Conservation (phyloP, 1,140 invertebrate genomes). For the Popillia japonica region DNA sequence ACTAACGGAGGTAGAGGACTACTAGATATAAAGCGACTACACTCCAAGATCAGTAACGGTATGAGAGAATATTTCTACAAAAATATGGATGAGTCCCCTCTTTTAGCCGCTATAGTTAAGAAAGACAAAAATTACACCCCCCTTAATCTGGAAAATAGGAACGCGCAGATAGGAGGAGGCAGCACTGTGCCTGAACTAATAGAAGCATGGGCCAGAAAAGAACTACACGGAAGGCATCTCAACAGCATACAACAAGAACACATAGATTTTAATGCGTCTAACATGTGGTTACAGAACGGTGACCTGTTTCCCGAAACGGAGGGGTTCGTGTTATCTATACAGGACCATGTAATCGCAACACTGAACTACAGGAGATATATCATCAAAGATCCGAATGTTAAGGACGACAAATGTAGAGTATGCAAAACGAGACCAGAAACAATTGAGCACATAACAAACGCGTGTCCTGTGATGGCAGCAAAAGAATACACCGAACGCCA, state of each 20-base stretch:
- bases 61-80: slow-evolving; percentile 18
- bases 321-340: too few species aligned
- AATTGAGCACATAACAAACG: too few species aligned
- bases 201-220: neutral
- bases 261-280: neutral
- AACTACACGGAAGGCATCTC: neutral
- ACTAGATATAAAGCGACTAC: neutral
- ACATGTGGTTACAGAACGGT: too few species aligned
- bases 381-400: too few species aligned
- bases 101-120: neutral
- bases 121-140: neutral
- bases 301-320: too few species aligned
- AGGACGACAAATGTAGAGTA: too few species aligned
- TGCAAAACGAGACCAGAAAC: too few species aligned
- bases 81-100: neutral
- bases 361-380: too few species aligned
- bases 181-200: neutral
- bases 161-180: neutral
- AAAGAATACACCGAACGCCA: too few species aligned
- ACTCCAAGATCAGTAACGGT: neutral
- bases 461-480: too few species aligned
- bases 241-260: neutral
- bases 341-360: too few species aligned
- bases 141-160: neutral
- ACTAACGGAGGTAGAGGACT: neutral